Percentiles rank a stretch among this genome's conserved stretches.
Evolutionary conservation across 1,140 invertebrate species (phyloP).

Genomic region (Hyphantria cunea): DNA sequence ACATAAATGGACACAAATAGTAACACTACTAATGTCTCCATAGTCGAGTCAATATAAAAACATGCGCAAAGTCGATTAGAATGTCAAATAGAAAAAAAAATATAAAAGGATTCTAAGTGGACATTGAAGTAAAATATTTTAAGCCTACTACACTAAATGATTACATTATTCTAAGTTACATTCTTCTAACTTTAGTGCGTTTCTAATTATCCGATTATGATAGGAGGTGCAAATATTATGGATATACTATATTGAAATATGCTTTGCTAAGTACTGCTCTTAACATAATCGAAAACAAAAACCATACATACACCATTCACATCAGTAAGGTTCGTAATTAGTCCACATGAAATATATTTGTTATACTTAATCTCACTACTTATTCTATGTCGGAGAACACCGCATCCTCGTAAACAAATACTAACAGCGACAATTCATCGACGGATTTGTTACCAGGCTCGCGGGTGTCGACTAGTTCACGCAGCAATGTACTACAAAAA

Average conservation of each 20-base stretch:
- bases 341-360: constrained; percentile 26
- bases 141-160: constrained; percentile 61
- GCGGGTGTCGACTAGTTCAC: no score
- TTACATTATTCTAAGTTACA: constrained; percentile 63
- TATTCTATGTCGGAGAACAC: constrained; percentile 28
- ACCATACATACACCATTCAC: constrained; percentile 19
- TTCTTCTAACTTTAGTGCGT: constrained; percentile 42
- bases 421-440: constrained; percentile 12
- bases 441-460: background rate
- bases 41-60: constrained; percentile 62
- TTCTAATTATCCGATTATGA: constrained; percentile 22
- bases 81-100: constrained; percentile 75
- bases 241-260: constrained; percentile 17
- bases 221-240: constrained; percentile 25
- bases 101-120: constrained; percentile 68
- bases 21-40: constrained; percentile 71
- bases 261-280: constrained; percentile 18
- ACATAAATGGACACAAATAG: constrained; percentile 73
- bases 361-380: constrained; percentile 32
- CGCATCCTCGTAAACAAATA: constrained; percentile 31
- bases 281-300: constrained; percentile 15
- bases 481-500: background rate
- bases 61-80: constrained; percentile 68
- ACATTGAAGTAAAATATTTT: constrained; percentile 66
- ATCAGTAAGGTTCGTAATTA: constrained; percentile 12